phyloP scores from a whole-genome alignment of 2,113 vertebrate genomes.

The Carassius carassius region DNA sequence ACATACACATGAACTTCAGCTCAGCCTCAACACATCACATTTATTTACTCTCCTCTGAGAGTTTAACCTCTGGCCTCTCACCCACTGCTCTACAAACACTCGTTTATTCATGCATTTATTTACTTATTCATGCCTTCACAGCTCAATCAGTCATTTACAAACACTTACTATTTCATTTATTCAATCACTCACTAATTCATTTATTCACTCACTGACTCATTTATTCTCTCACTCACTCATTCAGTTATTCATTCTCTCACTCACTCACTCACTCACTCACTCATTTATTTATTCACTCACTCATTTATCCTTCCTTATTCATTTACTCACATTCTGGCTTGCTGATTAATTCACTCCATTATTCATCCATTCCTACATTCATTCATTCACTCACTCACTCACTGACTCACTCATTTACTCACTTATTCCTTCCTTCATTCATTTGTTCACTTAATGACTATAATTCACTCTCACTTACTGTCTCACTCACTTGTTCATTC shows the following conservation, averaged over 20 bases:
- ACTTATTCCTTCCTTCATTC: too few species aligned
- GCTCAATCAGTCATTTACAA: too few species aligned
- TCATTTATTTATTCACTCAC: not conserved
- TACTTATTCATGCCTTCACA: too few species aligned
- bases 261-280: fast-evolving
- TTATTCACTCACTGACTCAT: too few species aligned
- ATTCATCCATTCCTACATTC: too few species aligned
- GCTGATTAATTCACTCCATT: too few species aligned
- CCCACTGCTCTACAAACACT: not conserved
- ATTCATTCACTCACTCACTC: too few species aligned
- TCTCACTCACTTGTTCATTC: not conserved
- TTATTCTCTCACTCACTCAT: too few species aligned
- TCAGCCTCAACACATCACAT: not conserved
- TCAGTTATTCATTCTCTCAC: not conserved
- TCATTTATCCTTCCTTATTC: not conserved
- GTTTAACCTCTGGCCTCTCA: not conserved
- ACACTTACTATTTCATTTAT: too few species aligned
- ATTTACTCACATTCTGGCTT: not conserved
- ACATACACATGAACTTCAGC: slow-evolving; percentile 20
- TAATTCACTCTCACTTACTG: not conserved
- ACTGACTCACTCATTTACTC: too few species aligned
- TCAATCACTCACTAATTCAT: too few species aligned
- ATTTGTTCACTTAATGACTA: too few species aligned
- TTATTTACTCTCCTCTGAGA: slow-evolving; percentile 14
- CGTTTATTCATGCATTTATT: not conserved